Percentiles rank a stretch among this genome's conserved stretches.
These are phyloP conservation scores for Cephus rjabovi DNA, from an alignment of 2,888 invertebrate species.

Conservation along the genomic window DNA sequence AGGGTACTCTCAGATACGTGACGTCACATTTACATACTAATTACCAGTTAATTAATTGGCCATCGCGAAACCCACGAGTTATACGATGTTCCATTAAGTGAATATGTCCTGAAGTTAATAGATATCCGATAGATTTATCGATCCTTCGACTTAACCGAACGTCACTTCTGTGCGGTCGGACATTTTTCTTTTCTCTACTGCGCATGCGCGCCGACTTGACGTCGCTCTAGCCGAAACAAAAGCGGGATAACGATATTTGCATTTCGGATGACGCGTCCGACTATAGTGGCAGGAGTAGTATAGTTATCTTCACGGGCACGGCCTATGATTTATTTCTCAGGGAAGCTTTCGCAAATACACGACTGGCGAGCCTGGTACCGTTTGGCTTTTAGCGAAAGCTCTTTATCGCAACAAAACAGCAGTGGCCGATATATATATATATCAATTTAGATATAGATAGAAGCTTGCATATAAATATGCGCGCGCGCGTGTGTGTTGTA, in stretches of 20 bases:
- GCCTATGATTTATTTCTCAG: conserved; percentile 2
- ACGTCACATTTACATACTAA: conserved; percentile 23
- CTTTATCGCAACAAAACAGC: conserved; percentile 20
- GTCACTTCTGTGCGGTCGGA: background rate
- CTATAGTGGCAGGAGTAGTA: background rate
- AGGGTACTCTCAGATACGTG: conserved; percentile 8
- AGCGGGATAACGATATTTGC: conserved; percentile 8
- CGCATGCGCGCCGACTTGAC: background rate
- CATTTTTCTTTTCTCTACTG: background rate
- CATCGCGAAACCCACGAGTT: background rate
- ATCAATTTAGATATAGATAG: background rate
- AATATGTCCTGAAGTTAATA: background rate
- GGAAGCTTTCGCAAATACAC: conserved; percentile 4
- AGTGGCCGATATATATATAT: background rate
- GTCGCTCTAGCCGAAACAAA: background rate
- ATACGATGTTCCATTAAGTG: background rate
- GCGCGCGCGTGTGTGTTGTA: background rate
- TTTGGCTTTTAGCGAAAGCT: conserved; percentile 11
- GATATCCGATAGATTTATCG: background rate
- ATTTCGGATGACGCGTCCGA: background rate
- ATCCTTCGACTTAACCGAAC: background rate
- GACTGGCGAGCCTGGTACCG: background rate
- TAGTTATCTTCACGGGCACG: conserved; percentile 1
- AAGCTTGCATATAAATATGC: background rate
- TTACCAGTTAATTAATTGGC: conserved; percentile 23